Conservation (phyloP, 1,140 invertebrate genomes). For the Anagrus nilaparvatae region DNA sequence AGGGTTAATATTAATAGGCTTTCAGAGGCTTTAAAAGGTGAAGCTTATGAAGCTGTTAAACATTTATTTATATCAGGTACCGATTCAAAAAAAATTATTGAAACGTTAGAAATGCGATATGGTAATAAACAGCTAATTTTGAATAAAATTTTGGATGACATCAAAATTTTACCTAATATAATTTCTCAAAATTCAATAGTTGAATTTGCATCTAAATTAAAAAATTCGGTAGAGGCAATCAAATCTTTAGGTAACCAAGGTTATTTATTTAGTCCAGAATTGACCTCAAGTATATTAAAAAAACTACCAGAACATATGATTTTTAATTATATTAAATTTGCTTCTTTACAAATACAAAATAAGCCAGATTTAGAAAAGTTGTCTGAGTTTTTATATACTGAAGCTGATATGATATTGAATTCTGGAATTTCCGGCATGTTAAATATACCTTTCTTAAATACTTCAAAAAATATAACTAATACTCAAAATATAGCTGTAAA, state of each 20-base stretch:
- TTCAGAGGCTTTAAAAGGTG: background rate
- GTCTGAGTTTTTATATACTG: background rate
- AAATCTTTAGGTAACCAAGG: background rate
- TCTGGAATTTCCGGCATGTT: too few relatives aligned
- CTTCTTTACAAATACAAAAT: background rate
- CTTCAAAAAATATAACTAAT: too few relatives aligned
- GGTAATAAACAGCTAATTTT: background rate
- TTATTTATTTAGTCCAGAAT: background rate
- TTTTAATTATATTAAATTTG: background rate
- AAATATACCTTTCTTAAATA: too few relatives aligned
- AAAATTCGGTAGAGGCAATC: background rate
- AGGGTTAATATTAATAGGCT: slow-evolving; percentile 3
- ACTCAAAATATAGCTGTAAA: too few relatives aligned
- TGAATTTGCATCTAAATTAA: background rate
- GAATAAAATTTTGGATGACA: background rate
- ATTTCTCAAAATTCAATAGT: background rate
- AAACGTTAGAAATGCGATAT: background rate
- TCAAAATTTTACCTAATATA: background rate
- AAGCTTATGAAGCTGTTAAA: slow-evolving; percentile 1
- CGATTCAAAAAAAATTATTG: background rate
- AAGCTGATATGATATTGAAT: background rate
- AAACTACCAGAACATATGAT: background rate
- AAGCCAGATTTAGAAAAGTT: background rate
- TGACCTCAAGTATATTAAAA: background rate
- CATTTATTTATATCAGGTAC: background rate